A percentile compares a stretch with the other conserved stretches of the same genome.
These are phyloP conservation scores for Porites cylindrica DNA, from an alignment of 92 coral and sea anemone genomes.

Conservation along the genomic window DNA sequence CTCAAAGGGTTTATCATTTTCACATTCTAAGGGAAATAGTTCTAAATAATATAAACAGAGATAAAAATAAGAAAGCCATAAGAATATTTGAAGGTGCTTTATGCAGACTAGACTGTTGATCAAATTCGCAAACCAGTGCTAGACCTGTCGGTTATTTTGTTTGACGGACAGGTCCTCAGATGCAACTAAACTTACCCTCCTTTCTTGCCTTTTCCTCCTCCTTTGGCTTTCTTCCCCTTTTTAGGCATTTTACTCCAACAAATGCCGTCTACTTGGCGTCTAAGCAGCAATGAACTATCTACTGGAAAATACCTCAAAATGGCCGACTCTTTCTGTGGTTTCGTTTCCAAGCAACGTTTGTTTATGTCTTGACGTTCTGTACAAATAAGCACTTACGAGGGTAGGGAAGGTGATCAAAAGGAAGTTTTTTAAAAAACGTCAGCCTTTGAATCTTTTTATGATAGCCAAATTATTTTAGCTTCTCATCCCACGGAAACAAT, in stretches of 20 bases:
- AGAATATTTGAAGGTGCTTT: too few species aligned
- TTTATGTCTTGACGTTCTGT: background rate
- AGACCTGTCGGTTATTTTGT: too few species aligned
- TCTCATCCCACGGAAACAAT: too few species aligned
- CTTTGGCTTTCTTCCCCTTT: constrained; percentile 93
- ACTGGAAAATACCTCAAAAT: constrained; percentile 3
- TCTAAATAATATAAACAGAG: too few species aligned
- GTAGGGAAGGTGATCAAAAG: background rate
- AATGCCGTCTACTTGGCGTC: background rate
- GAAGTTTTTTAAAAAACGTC: background rate
- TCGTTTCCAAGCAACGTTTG: constrained; percentile 56
- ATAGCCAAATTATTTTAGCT: too few species aligned
- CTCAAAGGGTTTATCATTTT: too few species aligned
- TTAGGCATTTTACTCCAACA: constrained; percentile 82
- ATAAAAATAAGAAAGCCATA: too few species aligned
- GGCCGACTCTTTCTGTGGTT: constrained; percentile 34
- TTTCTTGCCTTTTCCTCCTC: constrained; percentile 74
- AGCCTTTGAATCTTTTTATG: too few species aligned
- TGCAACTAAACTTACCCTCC: constrained; percentile 75
- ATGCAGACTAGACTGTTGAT: too few species aligned
- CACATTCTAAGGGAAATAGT: too few species aligned
- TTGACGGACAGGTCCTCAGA: background rate
- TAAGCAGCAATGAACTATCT: background rate
- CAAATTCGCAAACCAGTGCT: too few species aligned
- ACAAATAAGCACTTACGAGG: background rate